Conservation (phyloP, 1,140 invertebrate species). For the Brevipalpus yothersi region DNA sequence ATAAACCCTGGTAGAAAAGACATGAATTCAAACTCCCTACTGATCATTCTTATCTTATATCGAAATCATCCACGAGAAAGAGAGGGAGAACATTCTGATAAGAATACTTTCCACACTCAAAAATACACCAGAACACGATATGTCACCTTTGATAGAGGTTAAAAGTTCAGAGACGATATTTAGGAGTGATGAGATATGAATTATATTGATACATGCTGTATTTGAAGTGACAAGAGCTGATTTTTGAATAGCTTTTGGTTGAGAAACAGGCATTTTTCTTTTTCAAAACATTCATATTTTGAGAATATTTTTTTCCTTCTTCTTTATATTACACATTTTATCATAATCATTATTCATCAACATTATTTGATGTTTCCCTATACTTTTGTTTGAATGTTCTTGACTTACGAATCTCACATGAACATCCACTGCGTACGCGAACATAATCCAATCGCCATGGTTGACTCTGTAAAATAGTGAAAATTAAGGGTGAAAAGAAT, state of each 20-base stretch:
- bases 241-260: not conserved
- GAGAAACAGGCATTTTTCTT: not conserved
- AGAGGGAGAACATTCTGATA: too few species aligned
- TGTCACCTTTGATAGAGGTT: too few species aligned
- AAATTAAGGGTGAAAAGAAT: not conserved
- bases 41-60: too few species aligned
- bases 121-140: too few species aligned
- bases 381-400: not conserved
- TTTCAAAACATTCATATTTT: not conserved
- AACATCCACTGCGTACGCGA: slow-evolving; percentile 47
- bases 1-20: too few species aligned
- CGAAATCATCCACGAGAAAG: too few species aligned
- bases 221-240: not conserved
- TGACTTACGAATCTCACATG: slow-evolving; percentile 31
- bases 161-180: too few species aligned
- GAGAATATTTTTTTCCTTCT: not conserved
- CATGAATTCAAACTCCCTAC: too few species aligned
- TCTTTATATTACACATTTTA: not conserved
- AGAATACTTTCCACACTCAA: too few species aligned
- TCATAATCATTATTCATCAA: not conserved
- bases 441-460: slow-evolving; percentile 55
- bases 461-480: not conserved
- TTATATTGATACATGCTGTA: too few species aligned
- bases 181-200: too few species aligned
- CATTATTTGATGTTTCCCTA: not conserved